Conservation (phyloP, 2,797 vertebrate species). For the Kryptopterus vitreolus region DNA sequence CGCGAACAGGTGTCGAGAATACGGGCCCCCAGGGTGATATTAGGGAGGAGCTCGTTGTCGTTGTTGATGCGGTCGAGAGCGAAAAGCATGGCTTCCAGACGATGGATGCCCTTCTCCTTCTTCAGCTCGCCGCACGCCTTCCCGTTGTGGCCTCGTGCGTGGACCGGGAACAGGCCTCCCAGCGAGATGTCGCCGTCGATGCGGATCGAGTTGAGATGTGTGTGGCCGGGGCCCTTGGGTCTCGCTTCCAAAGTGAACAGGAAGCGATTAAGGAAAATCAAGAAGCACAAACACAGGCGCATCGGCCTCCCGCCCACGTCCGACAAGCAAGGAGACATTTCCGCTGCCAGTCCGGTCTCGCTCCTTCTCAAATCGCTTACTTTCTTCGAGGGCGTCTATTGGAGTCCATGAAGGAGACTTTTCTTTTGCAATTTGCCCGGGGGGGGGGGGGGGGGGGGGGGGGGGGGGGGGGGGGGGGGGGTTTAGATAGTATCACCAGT, state of each 20-base stretch:
- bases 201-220: constrained; percentile 96
- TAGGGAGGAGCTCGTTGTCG: constrained; percentile 92
- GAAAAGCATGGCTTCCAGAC: constrained; percentile 97
- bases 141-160: constrained; percentile 89
- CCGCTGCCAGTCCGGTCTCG: constrained; percentile 39
- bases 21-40: constrained; percentile 94
- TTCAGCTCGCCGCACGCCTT: constrained; percentile 95
- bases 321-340: constrained; percentile 67
- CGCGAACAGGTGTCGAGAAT: constrained; percentile 97
- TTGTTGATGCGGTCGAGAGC: constrained; percentile 98
- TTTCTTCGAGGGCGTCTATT: constrained; percentile 32
- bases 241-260: constrained; percentile 75
- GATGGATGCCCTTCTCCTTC: constrained; percentile 96
- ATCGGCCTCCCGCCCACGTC: constrained; percentile 52
- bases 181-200: constrained; percentile 96
- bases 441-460: no score
- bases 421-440: constrained; percentile 38
- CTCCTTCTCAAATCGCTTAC: constrained; percentile 22
- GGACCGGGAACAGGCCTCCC: constrained; percentile 95
- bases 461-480: no score
- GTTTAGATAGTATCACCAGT: constrained; percentile 55
- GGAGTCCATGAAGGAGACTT: constrained; percentile 28
- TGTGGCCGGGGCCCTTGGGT: constrained; percentile 86
- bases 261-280: constrained; percentile 67
- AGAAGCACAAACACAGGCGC: constrained; percentile 37